Percentiles rank a stretch among this genome's conserved stretches.
Evolutionary conservation across 2,113 vertebrate genomes (phyloP).

Genomic region (Tinamus guttatus): DNA sequence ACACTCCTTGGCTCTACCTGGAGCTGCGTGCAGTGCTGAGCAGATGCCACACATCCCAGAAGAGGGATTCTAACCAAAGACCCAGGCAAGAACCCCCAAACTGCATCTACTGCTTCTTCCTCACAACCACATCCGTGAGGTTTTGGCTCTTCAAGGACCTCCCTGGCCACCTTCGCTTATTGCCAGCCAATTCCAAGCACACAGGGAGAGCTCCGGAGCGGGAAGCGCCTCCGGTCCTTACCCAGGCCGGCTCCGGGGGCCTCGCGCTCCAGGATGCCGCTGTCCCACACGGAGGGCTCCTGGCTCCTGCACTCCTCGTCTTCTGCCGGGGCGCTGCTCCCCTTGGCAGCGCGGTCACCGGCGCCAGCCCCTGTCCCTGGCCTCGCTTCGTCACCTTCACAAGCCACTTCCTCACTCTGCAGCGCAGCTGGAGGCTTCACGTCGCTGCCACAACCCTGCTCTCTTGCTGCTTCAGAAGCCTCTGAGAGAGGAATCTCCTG

Average conservation of each 20-base stretch:
- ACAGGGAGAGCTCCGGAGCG: background rate
- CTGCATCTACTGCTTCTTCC: accelerated
- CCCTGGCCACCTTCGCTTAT: accelerated
- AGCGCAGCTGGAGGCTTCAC: background rate
- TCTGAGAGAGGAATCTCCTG: background rate
- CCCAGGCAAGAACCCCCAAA: accelerated
- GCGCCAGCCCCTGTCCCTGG: background rate
- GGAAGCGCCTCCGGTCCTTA: accelerated
- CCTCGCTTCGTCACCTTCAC: accelerated
- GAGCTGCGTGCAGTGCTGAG: background rate
- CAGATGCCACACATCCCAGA: background rate
- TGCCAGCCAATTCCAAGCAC: accelerated
- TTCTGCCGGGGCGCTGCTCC: background rate
- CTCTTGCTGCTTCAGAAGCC: accelerated
- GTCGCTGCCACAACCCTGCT: background rate
- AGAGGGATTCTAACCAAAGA: background rate
- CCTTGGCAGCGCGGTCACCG: accelerated
- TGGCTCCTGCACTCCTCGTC: background rate
- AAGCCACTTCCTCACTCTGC: background rate
- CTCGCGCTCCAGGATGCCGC: background rate
- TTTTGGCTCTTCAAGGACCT: background rate
- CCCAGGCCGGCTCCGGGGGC: background rate
- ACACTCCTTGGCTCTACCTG: background rate
- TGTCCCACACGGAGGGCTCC: slow-evolving; percentile 57
- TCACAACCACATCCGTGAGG: background rate